A percentile compares a stretch with the other conserved stretches of the same genome.
phyloP scores from a whole-genome alignment of 2,888 invertebrate genomes.

The Drosophila meridiana region DNA sequence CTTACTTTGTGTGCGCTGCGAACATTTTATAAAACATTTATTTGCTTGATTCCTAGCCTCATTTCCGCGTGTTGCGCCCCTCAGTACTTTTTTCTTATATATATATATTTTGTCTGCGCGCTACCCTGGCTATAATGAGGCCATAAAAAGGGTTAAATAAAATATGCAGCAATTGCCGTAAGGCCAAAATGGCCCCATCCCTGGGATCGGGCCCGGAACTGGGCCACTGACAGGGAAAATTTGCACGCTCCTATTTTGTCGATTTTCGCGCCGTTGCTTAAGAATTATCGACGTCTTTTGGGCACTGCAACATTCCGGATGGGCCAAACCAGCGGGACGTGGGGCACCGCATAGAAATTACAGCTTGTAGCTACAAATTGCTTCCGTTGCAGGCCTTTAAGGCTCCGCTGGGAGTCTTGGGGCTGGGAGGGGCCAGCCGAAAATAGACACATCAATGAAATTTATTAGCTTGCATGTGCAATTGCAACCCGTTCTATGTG shows the following conservation, averaged over 20 bases:
- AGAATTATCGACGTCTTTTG: constrained; percentile 76
- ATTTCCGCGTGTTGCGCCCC: constrained; percentile 64
- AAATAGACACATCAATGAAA: constrained; percentile 84
- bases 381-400: constrained; percentile 78
- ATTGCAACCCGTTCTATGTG: constrained; percentile 56
- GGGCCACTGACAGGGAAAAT: constrained; percentile 70
- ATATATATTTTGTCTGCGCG: constrained; percentile 61
- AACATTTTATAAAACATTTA: constrained; percentile 82
- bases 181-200: constrained; percentile 35
- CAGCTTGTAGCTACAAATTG: constrained; percentile 82
- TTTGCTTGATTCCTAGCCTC: constrained; percentile 81
- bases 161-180: constrained; percentile 77
- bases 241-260: constrained; percentile 71
- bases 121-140: constrained; percentile 68
- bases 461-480: constrained; percentile 82
- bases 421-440: constrained; percentile 39
- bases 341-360: constrained; percentile 66
- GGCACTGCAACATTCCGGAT: constrained; percentile 17
- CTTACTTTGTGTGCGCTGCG: constrained; percentile 58
- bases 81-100: neutral
- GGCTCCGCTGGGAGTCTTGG: constrained; percentile 29
- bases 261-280: constrained; percentile 76
- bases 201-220: constrained; percentile 1
- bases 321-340: neutral
- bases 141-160: constrained; percentile 81